Evolutionary conservation across 2,797 vertebrate species (phyloP), one percentile per base, ranked within the genome.

Genomic region (Rhinatrema bivittatum): DNA sequence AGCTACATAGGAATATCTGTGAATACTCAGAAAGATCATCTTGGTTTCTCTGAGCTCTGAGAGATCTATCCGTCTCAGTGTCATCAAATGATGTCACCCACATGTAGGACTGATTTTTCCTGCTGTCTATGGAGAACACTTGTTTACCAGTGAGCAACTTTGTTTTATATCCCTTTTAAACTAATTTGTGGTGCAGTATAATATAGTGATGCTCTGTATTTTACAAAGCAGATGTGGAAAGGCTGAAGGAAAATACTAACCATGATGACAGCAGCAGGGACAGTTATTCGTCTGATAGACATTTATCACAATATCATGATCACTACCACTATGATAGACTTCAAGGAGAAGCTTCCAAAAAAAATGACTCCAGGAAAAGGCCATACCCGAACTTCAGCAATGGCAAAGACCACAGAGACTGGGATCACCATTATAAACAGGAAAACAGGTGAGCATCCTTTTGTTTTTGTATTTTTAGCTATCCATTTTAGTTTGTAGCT

Each of bases 251-350:
- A 50, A 89, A 79, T 49, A 78, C 86, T 17, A 94, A 95, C 57
- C 90, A 95, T 3, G 95, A 98, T 8, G 95, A 98, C 34, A 98
- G 93, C 74, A 98, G 94, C 81, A 87, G 93, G 57, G 95, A 98
- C 66, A 96, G 95, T 68, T 95, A 91, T 20, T 93, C 89, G 52
- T 98, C 92, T 4, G 95, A 98, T 16, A 75, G 93, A 23, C 87
- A 94, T 42, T 74, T 79, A 34, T 76, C 88, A 20, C 85, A 87
- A 2, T 86, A 91, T 22, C 78, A 89, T 0, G 87, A 94, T 8
- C 85, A 90, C n/a, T 85, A 88, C 62, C 81, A 82, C 42, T 93
- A 91, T 65, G 93, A 97, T 27, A 76, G 89, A 15, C 88, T 90
- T 56, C 62, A 85, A 31, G 79, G 82, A 2, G 95, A 97, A 27